Conservation (phyloP, 2,113 vertebrate species). For the Passer montanus region DNA sequence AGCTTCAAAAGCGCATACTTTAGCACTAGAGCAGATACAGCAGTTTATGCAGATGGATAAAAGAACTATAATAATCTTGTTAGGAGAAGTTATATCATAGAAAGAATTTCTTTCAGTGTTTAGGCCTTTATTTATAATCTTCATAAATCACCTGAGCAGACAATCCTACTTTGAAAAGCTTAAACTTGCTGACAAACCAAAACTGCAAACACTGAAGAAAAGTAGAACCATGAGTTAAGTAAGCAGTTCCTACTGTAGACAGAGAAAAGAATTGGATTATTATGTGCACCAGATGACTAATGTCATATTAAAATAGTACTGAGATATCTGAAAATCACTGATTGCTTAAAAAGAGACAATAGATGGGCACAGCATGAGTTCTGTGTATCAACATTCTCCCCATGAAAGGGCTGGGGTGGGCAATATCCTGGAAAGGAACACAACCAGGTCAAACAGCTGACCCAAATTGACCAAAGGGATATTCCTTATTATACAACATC, state of each 20-base stretch:
- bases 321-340: not conserved
- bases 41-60: not conserved
- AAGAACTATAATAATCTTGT: slow-evolving; percentile 36
- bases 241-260: not conserved
- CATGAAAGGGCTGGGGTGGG: not conserved
- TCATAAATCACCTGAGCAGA: not conserved
- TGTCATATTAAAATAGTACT: not conserved
- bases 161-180: not conserved
- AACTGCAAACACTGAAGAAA: not conserved
- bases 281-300: not conserved
- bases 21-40: not conserved
- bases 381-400: no score
- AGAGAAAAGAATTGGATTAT: not conserved
- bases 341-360: not conserved
- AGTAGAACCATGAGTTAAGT: not conserved
- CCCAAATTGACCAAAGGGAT: not conserved
- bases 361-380: not conserved
- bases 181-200: not conserved
- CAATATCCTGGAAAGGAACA: not conserved
- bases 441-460: not conserved
- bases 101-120: not conserved
- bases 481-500: accelerated
- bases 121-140: not conserved
- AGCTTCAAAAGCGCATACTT: not conserved
- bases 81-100: not conserved